Percentiles rank a stretch among this genome's conserved stretches.
phyloP scores from a whole-genome alignment of 2,888 invertebrate genomes.

The Phyllotreta cruciferae region DNA sequence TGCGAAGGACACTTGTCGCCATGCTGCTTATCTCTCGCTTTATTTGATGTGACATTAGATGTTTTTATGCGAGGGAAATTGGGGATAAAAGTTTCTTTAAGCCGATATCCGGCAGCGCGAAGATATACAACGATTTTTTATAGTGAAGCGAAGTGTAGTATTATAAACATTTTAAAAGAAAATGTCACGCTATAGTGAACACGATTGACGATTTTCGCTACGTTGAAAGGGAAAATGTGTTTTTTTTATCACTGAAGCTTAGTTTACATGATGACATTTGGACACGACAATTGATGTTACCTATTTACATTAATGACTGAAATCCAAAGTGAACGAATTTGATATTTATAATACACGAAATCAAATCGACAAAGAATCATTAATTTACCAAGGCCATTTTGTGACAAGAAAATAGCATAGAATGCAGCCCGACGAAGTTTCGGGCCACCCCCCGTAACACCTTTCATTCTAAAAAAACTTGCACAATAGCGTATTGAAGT shows the following conservation, averaged over 20 bases:
- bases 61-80: conserved; percentile 21
- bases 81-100: conserved; percentile 24
- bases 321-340: no score
- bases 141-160: conserved; percentile 8
- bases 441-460: no score
- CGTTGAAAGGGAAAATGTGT: conserved; percentile 9
- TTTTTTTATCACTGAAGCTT: conserved; percentile 2
- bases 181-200: conserved; percentile 21
- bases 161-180: conserved; percentile 22
- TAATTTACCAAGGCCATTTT: not conserved
- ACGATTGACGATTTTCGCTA: conserved; percentile 12
- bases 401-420: not conserved
- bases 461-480: no score
- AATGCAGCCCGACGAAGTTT: no score
- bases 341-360: no score
- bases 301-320: not conserved
- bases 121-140: conserved; percentile 18
- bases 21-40: conserved; percentile 27
- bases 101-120: conserved; percentile 23
- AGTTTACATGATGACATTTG: not conserved
- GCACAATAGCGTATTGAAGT: not conserved
- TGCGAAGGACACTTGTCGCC: conserved; percentile 34
- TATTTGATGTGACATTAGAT: conserved; percentile 26
- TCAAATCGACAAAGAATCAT: not conserved
- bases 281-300: conserved; percentile 1